phyloP scores from a whole-genome alignment of 1,140 invertebrate genomes.

The Araneus ventricosus region DNA sequence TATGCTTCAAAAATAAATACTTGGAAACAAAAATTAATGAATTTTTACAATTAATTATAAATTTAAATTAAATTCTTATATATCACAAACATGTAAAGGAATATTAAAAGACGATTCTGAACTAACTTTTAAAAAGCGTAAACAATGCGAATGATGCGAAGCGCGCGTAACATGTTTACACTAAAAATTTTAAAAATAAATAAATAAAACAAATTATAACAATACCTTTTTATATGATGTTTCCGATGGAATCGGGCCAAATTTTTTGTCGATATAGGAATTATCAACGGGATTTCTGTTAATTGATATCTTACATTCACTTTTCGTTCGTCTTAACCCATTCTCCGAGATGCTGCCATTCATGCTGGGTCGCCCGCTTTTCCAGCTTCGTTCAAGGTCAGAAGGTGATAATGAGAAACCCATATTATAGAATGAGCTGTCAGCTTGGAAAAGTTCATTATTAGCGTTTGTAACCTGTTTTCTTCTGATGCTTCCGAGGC shows the following conservation, averaged over 20 bases:
- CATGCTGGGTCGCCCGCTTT: constrained; percentile 47
- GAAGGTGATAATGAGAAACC: constrained; percentile 66
- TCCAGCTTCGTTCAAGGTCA: constrained; percentile 71
- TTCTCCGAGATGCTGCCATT: neutral
- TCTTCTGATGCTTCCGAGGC: neutral
- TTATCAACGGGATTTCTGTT: constrained; percentile 57
- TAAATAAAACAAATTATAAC: no score
- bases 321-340: constrained; percentile 49
- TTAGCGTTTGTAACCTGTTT: constrained; percentile 27
- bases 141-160: no score
- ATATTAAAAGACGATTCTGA: no score
- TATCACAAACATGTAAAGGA: no score
- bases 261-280: constrained; percentile 67
- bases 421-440: constrained; percentile 67
- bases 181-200: no score
- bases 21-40: no score
- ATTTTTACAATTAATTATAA: no score
- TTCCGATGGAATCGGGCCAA: constrained; percentile 40
- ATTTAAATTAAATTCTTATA: no score
- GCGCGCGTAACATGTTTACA: no score
- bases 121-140: no score
- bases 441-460: constrained; percentile 10
- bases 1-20: no score
- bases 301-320: constrained; percentile 68
- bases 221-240: constrained; percentile 50